phyloP scores from a whole-genome alignment of 2,797 vertebrate species.

The Bovichtus variegatus region DNA sequence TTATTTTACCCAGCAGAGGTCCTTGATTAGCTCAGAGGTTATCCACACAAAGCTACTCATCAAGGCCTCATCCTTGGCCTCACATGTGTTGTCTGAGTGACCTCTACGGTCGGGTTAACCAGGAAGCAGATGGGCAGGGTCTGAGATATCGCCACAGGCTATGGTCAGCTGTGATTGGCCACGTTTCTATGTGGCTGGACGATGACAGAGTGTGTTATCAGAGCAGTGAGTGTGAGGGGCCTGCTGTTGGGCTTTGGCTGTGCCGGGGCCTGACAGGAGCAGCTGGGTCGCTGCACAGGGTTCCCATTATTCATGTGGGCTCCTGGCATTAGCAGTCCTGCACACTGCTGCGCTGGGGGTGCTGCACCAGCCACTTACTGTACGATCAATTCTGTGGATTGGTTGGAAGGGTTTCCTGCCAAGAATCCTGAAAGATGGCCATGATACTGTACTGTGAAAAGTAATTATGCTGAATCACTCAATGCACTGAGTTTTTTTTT shows the following conservation, averaged over 20 bases:
- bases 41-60: constrained; percentile 22
- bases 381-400: constrained; percentile 44
- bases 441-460: constrained; percentile 24
- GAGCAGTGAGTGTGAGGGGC: constrained; percentile 43
- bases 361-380: constrained; percentile 56
- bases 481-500: neutral
- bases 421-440: constrained; percentile 38
- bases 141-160: constrained; percentile 49
- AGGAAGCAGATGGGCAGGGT: constrained; percentile 75
- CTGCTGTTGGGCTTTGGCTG: constrained; percentile 61
- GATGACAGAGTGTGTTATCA: constrained; percentile 56
- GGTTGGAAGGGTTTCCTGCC: constrained; percentile 33
- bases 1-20: constrained; percentile 10
- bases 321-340: constrained; percentile 41
- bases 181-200: constrained; percentile 50
- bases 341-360: constrained; percentile 38
- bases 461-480: constrained; percentile 12
- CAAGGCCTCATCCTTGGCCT: constrained; percentile 25
- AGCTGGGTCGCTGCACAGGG: constrained; percentile 64
- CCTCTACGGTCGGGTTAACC: constrained; percentile 59
- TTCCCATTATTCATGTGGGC: constrained; percentile 64
- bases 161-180: constrained; percentile 49
- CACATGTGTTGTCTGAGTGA: constrained; percentile 32
- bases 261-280: constrained; percentile 46
- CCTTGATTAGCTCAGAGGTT: constrained; percentile 40